Evolutionary conservation across 2,113 vertebrate species (phyloP).

Genomic region (Alouatta palliata): DNA sequence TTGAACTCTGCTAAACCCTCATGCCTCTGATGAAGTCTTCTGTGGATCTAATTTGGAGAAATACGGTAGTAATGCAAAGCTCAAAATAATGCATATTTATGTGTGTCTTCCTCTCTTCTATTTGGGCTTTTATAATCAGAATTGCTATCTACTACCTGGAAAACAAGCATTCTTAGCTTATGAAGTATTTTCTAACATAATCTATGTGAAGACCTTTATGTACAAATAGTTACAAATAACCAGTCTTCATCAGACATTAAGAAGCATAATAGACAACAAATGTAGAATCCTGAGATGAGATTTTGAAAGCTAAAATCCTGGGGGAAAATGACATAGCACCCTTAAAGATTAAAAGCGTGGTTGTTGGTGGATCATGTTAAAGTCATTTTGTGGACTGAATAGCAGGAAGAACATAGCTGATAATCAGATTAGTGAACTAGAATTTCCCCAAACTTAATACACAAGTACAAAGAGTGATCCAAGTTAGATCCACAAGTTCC

Average conservation of each 20-base stretch:
- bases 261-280: neutral
- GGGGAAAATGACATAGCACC: neutral
- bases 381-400: neutral
- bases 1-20: neutral
- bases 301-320: neutral
- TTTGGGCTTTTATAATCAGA: slow-evolving; percentile 11
- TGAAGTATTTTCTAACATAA: neutral
- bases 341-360: neutral
- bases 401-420: neutral
- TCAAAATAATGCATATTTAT: neutral
- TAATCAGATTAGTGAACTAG: neutral
- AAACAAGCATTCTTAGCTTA: neutral
- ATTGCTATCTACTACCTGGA: neutral
- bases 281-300: neutral
- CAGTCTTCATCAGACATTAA: neutral
- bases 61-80: neutral
- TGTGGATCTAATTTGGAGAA: neutral
- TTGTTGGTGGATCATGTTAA: neutral
- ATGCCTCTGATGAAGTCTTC: neutral
- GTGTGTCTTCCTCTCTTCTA: neutral
- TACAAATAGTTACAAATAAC: neutral
- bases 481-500: neutral
- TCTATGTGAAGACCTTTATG: neutral
- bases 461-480: neutral
- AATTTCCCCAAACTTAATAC: neutral